These are phyloP conservation scores for Centruroides vittatus DNA, from an alignment of 1,140 invertebrate genomes.

Conservation along the genomic window DNA sequence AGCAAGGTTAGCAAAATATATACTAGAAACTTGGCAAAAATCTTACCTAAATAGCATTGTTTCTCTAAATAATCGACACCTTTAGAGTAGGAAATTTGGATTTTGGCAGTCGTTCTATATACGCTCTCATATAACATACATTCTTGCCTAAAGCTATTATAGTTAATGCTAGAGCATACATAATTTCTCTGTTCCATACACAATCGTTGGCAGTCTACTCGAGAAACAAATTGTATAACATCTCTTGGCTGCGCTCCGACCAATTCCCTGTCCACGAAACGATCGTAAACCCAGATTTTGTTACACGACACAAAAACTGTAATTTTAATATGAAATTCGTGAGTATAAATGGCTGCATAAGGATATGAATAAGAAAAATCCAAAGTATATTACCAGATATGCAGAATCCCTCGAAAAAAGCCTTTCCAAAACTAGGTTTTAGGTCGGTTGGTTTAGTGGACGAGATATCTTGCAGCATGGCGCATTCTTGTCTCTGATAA, in stretches of 20 bases:
- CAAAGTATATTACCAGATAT: constrained; percentile 23
- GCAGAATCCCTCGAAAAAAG: constrained; percentile 35
- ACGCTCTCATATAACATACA: constrained; percentile 33
- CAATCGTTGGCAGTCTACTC: constrained; percentile 30
- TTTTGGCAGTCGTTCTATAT: constrained; percentile 25
- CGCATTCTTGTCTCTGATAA: constrained; percentile 32
- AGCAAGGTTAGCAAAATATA: no score
- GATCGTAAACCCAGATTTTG: constrained; percentile 33
- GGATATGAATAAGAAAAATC: no score
- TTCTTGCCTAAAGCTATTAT: constrained; percentile 29
- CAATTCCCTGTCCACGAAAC: constrained; percentile 31
- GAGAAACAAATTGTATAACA: constrained; percentile 25
- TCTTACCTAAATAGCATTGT: constrained; percentile 34
- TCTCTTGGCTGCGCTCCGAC: constrained; percentile 23
- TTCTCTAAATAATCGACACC: constrained; percentile 38
- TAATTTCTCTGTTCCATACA: constrained; percentile 34
- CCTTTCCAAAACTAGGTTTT: constrained; percentile 27
- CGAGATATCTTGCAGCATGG: constrained; percentile 25
- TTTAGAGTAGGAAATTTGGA: constrained; percentile 20
- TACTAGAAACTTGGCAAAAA: no score
- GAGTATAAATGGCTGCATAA: no score
- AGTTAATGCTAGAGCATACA: constrained; percentile 33
- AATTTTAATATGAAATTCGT: not conserved
- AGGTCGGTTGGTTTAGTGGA: constrained; percentile 26
- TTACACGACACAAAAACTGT: constrained; percentile 14